A percentile compares a stretch with the other conserved stretches of the same genome.
These are phyloP conservation scores for Lepas anatifera DNA, from an alignment of 2,888 invertebrate species.

Conservation along the genomic window DNA sequence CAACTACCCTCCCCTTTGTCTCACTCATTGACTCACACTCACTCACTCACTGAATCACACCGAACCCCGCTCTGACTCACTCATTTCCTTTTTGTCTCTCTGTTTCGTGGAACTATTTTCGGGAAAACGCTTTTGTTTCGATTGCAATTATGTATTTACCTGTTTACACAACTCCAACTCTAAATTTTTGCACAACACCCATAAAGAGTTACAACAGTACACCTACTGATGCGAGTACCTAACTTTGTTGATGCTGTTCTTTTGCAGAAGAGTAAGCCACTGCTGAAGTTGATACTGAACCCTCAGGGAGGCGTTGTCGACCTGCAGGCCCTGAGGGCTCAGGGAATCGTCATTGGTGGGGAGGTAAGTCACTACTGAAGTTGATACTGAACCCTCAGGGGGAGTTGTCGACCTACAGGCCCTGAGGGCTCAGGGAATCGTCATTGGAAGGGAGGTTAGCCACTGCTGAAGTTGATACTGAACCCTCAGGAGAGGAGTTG, in stretches of 20 bases:
- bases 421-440: conserved; percentile 50
- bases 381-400: conserved; percentile 65
- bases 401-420: conserved; percentile 55
- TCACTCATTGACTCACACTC: too few species aligned
- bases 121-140: too few species aligned
- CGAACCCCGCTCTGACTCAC: too few species aligned
- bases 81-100: too few species aligned
- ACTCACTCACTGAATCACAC: too few species aligned
- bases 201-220: too few species aligned
- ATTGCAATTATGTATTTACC: too few species aligned
- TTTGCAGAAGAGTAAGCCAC: conserved; percentile 19
- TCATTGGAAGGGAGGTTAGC: conserved; percentile 37
- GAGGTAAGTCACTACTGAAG: conserved; percentile 37
- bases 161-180: too few species aligned
- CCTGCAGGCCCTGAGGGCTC: conserved; percentile 49
- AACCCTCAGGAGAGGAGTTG: conserved; percentile 60
- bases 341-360: conserved; percentile 47
- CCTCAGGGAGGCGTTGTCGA: conserved; percentile 59
- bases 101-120: too few species aligned
- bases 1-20: too few species aligned
- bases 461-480: conserved; percentile 53
- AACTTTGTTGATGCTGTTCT: too few species aligned
- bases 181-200: too few species aligned
- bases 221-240: not conserved
- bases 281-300: conserved; percentile 59